Base-by-base conservation (phyloP, 2,888 invertebrate genomes). In the Galeopsomyia nigrocyanea region DNA sequence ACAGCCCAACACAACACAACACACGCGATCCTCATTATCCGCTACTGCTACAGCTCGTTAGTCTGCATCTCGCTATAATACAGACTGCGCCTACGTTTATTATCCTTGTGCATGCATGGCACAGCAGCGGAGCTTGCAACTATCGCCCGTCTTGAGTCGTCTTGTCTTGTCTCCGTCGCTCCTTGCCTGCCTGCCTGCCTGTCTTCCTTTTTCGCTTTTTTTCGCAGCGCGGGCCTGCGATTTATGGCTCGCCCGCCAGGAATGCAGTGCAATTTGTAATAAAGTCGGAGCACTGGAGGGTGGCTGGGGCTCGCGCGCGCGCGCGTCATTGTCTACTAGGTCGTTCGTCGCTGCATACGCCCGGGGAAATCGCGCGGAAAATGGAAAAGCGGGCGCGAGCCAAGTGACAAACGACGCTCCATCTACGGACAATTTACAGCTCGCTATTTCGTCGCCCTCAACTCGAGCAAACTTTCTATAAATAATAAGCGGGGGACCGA, bases 311-410 rank as follows among this genome's bases (percentile, higher is more conserved):
- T n/a, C n/a, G n/a, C n/a, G 67, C 56, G 62, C 50, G 63, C 61
- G 7, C 39, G 39, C 39, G 7, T 39, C 39, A 39, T 39, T 39
- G 39, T 39, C 39, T 39, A 39, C 39, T 39, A 39, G 7, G 39
- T 39, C 39, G 39, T 39, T 39, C 39, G 39, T 31, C 39, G 39
- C 39, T 39, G 39, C 39, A 39, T 64, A 53, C 50, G 63, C 60
- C 50, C 58, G 55, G 78, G 81, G 82, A 84, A 86, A 86, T 86
- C 86, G 85, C 81, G 77, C 78, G 86, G 86, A 86, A 86, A 86
- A 86, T 86, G 83, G 85, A 82, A 86, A 86, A 85, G 80, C 82
- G 85, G 83, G 57, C 56, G 69, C 63, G 26, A 31, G 68, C 67
- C 9, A n/a, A 39, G 84, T 86, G 86, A 86, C 86, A 86, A 86